These are phyloP conservation scores for Glaucomys volans DNA, from an alignment of 2,113 vertebrate genomes.

Conservation along the genomic window DNA sequence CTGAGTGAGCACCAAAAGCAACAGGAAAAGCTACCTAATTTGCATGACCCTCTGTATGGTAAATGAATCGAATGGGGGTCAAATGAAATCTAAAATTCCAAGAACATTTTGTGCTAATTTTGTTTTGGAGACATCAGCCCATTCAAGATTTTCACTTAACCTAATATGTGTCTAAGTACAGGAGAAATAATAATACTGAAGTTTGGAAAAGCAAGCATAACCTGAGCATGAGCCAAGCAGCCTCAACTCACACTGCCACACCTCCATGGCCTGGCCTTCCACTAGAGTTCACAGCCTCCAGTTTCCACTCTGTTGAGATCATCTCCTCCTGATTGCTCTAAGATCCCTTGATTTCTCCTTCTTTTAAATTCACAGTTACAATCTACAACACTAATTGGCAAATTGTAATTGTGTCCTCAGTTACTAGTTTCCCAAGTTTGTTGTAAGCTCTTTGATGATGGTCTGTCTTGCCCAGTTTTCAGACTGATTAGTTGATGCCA, in stretches of 20 bases:
- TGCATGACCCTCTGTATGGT: background rate
- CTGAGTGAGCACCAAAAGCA: background rate
- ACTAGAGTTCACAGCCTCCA: background rate
- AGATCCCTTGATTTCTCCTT: background rate
- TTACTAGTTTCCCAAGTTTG: background rate
- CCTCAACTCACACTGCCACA: background rate
- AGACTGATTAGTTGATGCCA: background rate
- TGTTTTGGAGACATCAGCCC: background rate
- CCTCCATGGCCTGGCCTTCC: background rate
- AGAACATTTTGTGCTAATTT: conserved; percentile 25
- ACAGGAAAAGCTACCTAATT: background rate
- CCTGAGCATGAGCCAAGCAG: background rate
- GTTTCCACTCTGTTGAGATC: background rate
- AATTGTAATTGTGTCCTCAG: background rate
- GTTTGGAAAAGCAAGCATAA: background rate
- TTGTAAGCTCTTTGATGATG: background rate
- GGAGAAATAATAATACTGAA: background rate
- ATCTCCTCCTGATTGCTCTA: background rate
- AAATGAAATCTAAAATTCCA: conserved; percentile 12
- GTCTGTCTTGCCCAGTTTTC: background rate
- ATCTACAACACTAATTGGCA: background rate
- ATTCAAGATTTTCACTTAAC: background rate
- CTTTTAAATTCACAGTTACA: background rate
- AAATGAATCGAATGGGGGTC: background rate
- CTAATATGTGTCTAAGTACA: background rate